These are phyloP conservation scores for Hyles euphorbiae DNA, from an alignment of 1,140 invertebrate genomes.

Conservation along the genomic window DNA sequence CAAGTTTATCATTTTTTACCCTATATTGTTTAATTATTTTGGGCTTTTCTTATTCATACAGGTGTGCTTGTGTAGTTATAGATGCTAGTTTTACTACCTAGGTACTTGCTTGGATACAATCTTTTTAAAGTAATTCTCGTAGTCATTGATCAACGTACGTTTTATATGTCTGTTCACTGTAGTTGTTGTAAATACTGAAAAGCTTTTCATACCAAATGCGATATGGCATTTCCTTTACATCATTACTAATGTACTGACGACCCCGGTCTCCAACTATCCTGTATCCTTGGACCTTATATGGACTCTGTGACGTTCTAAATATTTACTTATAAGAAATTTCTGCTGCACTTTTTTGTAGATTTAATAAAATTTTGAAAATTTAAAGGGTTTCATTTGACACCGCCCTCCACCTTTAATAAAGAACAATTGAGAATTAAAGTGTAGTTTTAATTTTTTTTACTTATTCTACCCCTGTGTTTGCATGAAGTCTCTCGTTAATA, in stretches of 20 bases:
- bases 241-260: constrained; percentile 11
- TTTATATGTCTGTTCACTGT: no score
- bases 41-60: no score
- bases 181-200: no score
- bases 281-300: constrained; percentile 15
- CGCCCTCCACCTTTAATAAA: constrained; percentile 65
- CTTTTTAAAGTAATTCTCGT: no score
- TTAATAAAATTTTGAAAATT: constrained; percentile 41
- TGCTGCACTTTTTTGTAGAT: constrained; percentile 17
- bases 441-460: constrained; percentile 67
- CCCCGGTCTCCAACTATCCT: constrained; percentile 11
- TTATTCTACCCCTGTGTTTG: constrained; percentile 30
- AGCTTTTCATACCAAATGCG: no score
- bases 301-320: neutral
- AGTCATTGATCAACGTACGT: no score
- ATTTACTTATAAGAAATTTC: constrained; percentile 3
- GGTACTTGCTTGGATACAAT: no score
- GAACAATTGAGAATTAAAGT: constrained; percentile 56
- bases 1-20: no score
- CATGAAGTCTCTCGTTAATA: constrained; percentile 21
- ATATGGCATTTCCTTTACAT: no score
- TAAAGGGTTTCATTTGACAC: constrained; percentile 68
- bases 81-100: no score
- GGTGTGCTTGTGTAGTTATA: no score
- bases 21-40: no score